Evolutionary conservation across 2,888 invertebrate genomes (phyloP).

Genomic region (Caenorhabditis drosophilae): DNA sequence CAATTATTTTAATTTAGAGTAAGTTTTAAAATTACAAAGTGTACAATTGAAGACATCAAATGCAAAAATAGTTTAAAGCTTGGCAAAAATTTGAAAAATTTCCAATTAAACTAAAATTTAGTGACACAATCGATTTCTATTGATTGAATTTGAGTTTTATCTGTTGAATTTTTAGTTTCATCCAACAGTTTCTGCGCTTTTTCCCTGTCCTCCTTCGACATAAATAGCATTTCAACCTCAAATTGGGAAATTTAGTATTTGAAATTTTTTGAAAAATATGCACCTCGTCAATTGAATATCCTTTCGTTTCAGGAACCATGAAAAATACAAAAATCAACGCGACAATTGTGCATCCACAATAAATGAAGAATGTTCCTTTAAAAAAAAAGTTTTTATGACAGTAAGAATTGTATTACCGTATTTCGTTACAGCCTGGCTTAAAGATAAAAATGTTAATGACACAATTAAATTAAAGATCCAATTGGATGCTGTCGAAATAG

Average conservation of each 20-base stretch:
- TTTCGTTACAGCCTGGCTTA: conserved; percentile 60
- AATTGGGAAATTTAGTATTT: background rate
- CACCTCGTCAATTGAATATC: conserved; percentile 72
- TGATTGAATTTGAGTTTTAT: too few species aligned
- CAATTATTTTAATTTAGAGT: background rate
- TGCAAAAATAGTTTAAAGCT: conserved; percentile 14
- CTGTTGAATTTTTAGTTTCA: conserved; percentile 25
- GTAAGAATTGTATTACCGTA: too few species aligned
- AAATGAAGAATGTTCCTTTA: conserved; percentile 74
- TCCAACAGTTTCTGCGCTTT: conserved; percentile 35
- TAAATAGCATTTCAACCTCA: conserved; percentile 63
- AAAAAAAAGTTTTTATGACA: too few species aligned
- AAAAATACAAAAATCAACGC: conserved; percentile 72
- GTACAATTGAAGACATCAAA: background rate
- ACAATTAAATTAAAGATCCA: conserved; percentile 73
- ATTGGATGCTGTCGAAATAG: conserved; percentile 68
- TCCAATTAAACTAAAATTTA: conserved; percentile 17
- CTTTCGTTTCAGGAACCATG: conserved; percentile 74
- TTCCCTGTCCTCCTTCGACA: conserved; percentile 54
- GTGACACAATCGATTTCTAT: too few species aligned
- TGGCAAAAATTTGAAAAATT: conserved; percentile 20
- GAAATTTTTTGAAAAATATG: background rate
- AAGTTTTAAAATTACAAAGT: conserved; percentile 3
- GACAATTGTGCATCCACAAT: conserved; percentile 71
- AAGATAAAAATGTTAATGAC: conserved; percentile 72